Evolutionary conservation across 2,888 invertebrate genomes (phyloP), one percentile per base, ranked within the genome.

Genomic region (Cerceris rybyensis): DNA sequence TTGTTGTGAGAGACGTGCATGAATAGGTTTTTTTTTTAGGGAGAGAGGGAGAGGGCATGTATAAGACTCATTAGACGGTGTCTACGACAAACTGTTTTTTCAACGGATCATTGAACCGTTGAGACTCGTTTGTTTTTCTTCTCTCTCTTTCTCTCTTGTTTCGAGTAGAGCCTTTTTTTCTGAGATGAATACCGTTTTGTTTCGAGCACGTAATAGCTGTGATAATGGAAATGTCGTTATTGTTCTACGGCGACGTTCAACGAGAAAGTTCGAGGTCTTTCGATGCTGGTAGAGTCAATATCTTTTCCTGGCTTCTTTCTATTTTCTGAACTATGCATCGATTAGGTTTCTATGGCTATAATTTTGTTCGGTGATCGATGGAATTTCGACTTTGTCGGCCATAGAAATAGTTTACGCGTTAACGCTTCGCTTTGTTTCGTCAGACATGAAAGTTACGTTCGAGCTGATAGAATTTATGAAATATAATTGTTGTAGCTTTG

Each of bases 191-290:
- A 17, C 28, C n/a, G 17, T 43, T 52, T 54, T 28, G 9, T 17
- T 9, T 9, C n/a, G 16, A 54, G 17, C 41, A 39, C 42, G 16
- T 42, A 41, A 54, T 42, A 13, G 64, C 16, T 41, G 50, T n/a
- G 50, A 50, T 50, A n/a, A n/a, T 50, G n/a, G 50, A 50, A n/a
- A 50, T n/a, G 50, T n/a, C 50, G n/a, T 50, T 50, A n/a, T 50
- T 50, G n/a, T 50, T 6, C 50, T 2, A 2, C 50, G 50, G 7
- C 50, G n/a, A n/a, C 50, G 50, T 50, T 50, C n/a, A 6, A 9
- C 50, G 46, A n/a, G n/a, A n/a, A n/a, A 50, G 50, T 50, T 50
- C 50, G 50, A 46, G 9, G 2, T 46, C 46, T 46, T 46, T 46
- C 8, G 46, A 46, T 4, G 11, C 11, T 46, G 2, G 2, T 11